These are phyloP conservation scores for Tapirus indicus DNA, from an alignment of 2,797 vertebrate species.

Conservation along the genomic window DNA sequence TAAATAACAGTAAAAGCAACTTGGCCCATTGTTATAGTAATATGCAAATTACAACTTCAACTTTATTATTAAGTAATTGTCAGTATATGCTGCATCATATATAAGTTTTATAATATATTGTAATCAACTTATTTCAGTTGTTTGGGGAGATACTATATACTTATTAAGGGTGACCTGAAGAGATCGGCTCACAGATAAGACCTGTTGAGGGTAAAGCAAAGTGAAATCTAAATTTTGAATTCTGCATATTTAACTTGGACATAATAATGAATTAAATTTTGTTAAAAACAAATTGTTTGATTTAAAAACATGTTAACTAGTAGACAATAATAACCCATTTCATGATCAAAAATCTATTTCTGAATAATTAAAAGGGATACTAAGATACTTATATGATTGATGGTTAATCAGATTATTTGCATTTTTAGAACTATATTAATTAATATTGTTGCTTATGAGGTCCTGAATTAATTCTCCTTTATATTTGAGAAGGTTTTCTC, in stretches of 20 bases:
- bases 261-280: neutral
- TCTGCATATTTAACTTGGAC: neutral
- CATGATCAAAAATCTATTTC: neutral
- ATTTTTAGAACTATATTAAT: neutral
- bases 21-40: neutral
- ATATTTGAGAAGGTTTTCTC: neutral
- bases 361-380: neutral
- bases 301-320: neutral
- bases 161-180: neutral
- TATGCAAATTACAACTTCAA: neutral
- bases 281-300: neutral
- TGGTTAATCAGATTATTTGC: neutral
- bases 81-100: neutral
- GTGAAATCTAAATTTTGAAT: neutral
- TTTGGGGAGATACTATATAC: neutral
- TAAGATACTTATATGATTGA: neutral
- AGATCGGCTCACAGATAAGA: neutral
- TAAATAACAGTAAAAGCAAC: neutral
- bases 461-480: neutral
- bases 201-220: neutral
- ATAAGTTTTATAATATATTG: neutral
- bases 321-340: neutral
- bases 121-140: neutral
- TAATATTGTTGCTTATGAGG: neutral
- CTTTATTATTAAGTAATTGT: conserved; percentile 11